A percentile compares a stretch with the other conserved stretches of the same genome.
Evolutionary conservation across 2,888 invertebrate species (phyloP).

Genomic region (Sphaerophoria taeniata): DNA sequence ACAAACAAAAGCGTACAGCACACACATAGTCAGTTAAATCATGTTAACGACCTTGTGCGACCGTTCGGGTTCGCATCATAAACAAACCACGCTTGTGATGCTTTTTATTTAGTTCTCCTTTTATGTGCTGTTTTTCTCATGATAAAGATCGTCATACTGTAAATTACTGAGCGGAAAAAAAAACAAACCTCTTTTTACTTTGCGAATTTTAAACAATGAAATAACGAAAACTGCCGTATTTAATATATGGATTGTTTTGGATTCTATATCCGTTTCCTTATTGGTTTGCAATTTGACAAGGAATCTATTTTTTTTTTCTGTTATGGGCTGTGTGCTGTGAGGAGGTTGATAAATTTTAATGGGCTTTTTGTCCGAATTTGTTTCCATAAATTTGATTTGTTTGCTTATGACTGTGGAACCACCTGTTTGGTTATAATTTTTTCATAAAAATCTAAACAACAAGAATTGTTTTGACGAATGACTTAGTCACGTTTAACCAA

Average conservation of each 20-base stretch:
- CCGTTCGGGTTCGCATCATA: conserved; percentile 13
- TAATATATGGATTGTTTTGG: conserved; percentile 2
- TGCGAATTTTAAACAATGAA: neutral
- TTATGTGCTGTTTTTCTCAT: conserved; percentile 3
- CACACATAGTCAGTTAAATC: neutral
- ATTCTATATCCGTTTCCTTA: conserved; percentile 11
- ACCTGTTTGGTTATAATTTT: no score
- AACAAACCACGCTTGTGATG: conserved; percentile 3
- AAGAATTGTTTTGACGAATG: no score
- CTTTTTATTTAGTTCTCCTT: conserved; percentile 22
- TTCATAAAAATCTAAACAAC: no score
- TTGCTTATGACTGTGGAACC: no score
- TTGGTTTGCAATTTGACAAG: conserved; percentile 2
- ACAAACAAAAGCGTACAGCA: neutral
- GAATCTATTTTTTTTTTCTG: neutral
- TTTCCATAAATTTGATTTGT: no score
- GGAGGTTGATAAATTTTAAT: neutral
- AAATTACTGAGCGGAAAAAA: neutral
- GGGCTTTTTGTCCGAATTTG: neutral
- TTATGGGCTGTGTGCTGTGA: neutral
- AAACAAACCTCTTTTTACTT: neutral
- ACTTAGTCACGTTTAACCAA: no score
- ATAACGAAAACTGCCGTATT: neutral
- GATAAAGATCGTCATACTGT: neutral
- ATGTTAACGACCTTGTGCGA: conserved; percentile 26